Base-by-base conservation (phyloP, 1,140 invertebrate genomes). In the Lethrus apterus region DNA sequence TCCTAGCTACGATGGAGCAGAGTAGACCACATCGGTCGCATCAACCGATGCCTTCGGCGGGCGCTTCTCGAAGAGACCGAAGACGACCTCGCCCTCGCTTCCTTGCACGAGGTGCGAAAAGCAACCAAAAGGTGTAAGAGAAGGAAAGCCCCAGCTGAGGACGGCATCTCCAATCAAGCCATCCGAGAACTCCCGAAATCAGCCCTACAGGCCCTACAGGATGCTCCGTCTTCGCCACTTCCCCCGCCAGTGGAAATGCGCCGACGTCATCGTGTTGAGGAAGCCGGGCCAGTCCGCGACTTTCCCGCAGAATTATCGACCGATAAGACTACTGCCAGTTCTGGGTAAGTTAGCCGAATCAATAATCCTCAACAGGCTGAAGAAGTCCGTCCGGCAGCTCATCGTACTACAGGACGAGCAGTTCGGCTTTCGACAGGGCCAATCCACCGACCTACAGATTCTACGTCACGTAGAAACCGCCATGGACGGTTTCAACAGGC, bases 291-390 rank as follows among this genome's bases (percentile, higher is more conserved):
- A n/a, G n/a, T n/a, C n/a, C n/a, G n/a, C n/a, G n/a, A n/a, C n/a
- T n/a, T n/a, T n/a, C n/a, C n/a, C n/a, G n/a, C n/a, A n/a, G n/a
- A 65, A 52, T 18, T 67, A 66, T 40, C 48, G 64, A 32, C 65
- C 64, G 1, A 69, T 69, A 15, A 64, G 62, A 24, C 42, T 68
- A 1, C 46, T 67, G 7, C 48, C 40, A 9, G 50, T 48, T 0
- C 3, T 68, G 0, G 46, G 49, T 9, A 70, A 70, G 56, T 0
- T 65, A 1, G 48, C 47, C 2, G 66, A 69, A 60, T 63, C 51
- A 51, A 43, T 63, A 3, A 56, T 69, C 4, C 46, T 57, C 0
- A n/a, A n/a, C n/a, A n/a, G n/a, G n/a, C n/a, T n/a, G n/a, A n/a
- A n/a, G n/a, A n/a, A n/a, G n/a, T n/a, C n/a, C n/a, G n/a, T n/a